Evolutionary conservation across 2,113 vertebrate genomes (phyloP).

Genomic region (Cyanistes caeruleus): DNA sequence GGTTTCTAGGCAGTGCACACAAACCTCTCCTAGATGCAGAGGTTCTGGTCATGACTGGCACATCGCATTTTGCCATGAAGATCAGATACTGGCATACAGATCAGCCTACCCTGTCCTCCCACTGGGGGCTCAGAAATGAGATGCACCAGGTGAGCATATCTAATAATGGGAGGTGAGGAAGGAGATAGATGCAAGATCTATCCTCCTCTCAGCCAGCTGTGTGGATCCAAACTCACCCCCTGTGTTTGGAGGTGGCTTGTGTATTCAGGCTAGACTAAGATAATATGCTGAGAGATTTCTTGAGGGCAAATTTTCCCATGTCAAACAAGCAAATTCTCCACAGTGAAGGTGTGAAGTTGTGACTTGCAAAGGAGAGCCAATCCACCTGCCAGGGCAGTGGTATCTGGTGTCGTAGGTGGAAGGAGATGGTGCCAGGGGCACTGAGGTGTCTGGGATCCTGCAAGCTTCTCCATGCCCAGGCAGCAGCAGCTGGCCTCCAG

Average conservation of each 20-base stretch:
- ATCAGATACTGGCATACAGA: neutral
- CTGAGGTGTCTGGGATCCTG: neutral
- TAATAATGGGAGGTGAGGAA: neutral
- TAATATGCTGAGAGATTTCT: neutral
- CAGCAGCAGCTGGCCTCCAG: neutral
- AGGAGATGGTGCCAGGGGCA: neutral
- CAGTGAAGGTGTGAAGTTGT: neutral
- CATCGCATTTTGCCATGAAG: neutral
- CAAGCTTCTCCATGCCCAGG: neutral
- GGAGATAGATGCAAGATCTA: neutral
- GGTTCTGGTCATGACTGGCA: conserved; percentile 4
- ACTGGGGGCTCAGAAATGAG: neutral
- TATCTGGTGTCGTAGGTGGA: neutral
- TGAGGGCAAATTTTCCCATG: neutral
- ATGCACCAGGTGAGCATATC: conserved; percentile 7
- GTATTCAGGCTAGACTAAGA: neutral
- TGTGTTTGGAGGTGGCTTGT: neutral
- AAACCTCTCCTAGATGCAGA: neutral
- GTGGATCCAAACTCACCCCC: neutral
- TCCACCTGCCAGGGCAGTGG: neutral
- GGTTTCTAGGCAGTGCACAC: conserved; percentile 18
- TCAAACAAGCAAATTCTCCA: neutral
- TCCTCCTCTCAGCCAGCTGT: neutral
- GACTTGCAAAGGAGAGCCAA: neutral
- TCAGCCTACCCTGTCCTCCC: neutral